Percentiles rank a stretch among this genome's conserved stretches.
Evolutionary conservation across 2,888 invertebrate genomes (phyloP).

Genomic region (Philaethria dido): DNA sequence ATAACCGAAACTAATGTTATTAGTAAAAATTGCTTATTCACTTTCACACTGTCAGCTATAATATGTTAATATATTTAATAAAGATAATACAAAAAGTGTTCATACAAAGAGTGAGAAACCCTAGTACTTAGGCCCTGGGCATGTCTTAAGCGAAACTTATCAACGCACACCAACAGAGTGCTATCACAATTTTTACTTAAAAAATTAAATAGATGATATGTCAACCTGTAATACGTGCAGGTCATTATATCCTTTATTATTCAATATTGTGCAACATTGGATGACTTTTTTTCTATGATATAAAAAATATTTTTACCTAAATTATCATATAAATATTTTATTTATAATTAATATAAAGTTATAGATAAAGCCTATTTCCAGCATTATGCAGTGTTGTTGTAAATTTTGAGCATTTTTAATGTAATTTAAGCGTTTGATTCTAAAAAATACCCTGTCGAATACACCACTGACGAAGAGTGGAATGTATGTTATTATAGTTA

Average conservation of each 20-base stretch:
- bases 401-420: too few relatives aligned
- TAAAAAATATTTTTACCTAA: too few relatives aligned
- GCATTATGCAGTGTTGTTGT: too few relatives aligned
- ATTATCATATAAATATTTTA: too few relatives aligned
- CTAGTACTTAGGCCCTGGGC: background rate
- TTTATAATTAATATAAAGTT: too few relatives aligned
- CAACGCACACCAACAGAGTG: background rate
- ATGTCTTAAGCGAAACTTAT: background rate
- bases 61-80: too few relatives aligned
- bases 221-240: background rate
- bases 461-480: background rate
- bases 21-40: too few relatives aligned
- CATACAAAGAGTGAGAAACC: background rate
- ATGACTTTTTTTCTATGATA: too few relatives aligned
- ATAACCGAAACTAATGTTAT: too few relatives aligned
- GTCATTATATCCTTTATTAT: background rate
- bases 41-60: too few relatives aligned
- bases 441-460: conserved; percentile 4
- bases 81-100: too few relatives aligned
- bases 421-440: background rate
- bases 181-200: conserved; percentile 6
- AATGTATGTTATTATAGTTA: background rate
- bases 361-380: too few relatives aligned
- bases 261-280: background rate
- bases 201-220: background rate